These are phyloP conservation scores for Centropristis striata DNA, from an alignment of 2,113 vertebrate species.

Conservation along the genomic window DNA sequence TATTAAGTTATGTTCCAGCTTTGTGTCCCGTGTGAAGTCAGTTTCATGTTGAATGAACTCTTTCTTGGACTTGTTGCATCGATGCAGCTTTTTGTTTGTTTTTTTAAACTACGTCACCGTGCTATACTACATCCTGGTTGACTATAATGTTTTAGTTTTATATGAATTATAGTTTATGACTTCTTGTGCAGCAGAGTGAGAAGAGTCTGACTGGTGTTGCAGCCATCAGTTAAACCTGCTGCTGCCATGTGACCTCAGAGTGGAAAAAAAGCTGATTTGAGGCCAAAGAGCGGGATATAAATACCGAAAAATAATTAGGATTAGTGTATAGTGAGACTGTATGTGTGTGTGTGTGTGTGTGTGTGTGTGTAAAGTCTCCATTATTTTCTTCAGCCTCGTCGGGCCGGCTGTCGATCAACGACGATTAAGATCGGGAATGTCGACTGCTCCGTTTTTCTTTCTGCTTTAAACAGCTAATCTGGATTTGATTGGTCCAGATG, in stretches of 20 bases:
- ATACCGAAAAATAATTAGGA: slow-evolving; percentile 45
- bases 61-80: too few species aligned
- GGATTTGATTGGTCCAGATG: slow-evolving; percentile 58
- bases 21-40: too few species aligned
- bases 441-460: slow-evolving; percentile 10
- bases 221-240: slow-evolving; percentile 9
- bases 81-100: too few species aligned
- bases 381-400: slow-evolving; percentile 58
- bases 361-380: slow-evolving; percentile 26
- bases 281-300: slow-evolving; percentile 50
- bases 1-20: too few species aligned
- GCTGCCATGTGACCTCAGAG: slow-evolving; percentile 41
- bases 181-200: too few species aligned
- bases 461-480: slow-evolving; percentile 51
- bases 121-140: too few species aligned
- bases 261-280: slow-evolving; percentile 20
- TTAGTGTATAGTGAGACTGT: slow-evolving; percentile 28
- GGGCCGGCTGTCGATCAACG: slow-evolving; percentile 34
- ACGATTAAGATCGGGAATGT: slow-evolving; percentile 52
- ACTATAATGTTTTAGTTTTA: too few species aligned
- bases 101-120: too few species aligned
- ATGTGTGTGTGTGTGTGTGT: slow-evolving; percentile 36
- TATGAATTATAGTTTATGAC: too few species aligned
- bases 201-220: too few species aligned
- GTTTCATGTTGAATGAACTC: too few species aligned